These are phyloP conservation scores for Spodoptera littoralis DNA, from an alignment of 2,888 invertebrate genomes.

Conservation along the genomic window DNA sequence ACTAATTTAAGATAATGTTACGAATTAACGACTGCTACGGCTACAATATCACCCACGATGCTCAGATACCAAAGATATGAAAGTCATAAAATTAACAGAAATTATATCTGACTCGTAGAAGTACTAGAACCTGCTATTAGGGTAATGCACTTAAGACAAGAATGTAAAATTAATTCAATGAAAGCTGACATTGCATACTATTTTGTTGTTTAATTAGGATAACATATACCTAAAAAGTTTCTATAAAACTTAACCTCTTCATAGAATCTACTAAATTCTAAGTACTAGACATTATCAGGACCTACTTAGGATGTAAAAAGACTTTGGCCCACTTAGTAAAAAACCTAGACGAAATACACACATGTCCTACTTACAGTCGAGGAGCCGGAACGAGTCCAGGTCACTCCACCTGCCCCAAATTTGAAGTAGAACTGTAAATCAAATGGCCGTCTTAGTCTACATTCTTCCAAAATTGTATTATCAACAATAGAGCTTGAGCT, in stretches of 20 bases:
- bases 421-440: constrained; percentile 50
- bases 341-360: constrained; percentile 19
- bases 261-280: no score
- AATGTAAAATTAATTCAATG: no score
- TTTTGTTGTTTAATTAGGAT: no score
- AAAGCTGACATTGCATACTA: no score
- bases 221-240: no score
- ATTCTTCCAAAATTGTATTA: constrained; percentile 58
- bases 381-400: constrained; percentile 29
- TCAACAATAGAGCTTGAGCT: constrained; percentile 68
- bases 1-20: constrained; percentile 28
- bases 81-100: constrained; percentile 10
- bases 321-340: constrained; percentile 21
- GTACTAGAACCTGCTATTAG: not conserved
- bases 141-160: no score
- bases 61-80: constrained; percentile 9
- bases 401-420: constrained; percentile 45
- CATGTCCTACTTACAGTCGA: constrained; percentile 9
- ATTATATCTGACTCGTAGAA: constrained; percentile 6
- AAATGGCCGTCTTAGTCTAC: constrained; percentile 44
- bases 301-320: not conserved
- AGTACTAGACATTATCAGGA: no score
- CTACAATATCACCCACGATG: constrained; percentile 27
- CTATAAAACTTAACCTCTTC: no score
- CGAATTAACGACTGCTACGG: constrained; percentile 10